Percentiles rank a stretch among this genome's conserved stretches.
Conservation (phyloP, 2,113 vertebrate genomes). For the Paradoxurus hermaphroditus region DNA sequence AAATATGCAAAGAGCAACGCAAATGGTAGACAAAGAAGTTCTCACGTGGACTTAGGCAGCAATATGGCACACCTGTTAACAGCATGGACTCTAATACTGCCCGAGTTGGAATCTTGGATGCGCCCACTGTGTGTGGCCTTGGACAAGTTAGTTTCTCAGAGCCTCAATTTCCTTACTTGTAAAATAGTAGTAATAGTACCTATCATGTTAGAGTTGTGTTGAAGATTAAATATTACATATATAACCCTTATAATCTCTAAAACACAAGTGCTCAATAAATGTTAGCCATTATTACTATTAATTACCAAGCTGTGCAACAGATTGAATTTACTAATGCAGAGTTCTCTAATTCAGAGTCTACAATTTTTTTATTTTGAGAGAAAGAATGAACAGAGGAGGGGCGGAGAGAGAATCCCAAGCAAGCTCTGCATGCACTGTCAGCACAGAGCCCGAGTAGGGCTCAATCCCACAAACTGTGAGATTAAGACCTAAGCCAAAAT, state of each 20-base stretch:
- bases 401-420: no score
- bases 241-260: not conserved
- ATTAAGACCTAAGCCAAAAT: not conserved
- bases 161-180: not conserved
- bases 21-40: not conserved
- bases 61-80: not conserved
- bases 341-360: not conserved
- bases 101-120: not conserved
- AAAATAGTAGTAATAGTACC: not conserved
- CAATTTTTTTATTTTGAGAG: not conserved
- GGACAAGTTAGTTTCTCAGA: not conserved
- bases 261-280: not conserved
- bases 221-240: not conserved
- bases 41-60: not conserved
- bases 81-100: not conserved
- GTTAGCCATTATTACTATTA: not conserved
- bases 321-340: not conserved
- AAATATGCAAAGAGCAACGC: not conserved
- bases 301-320: not conserved
- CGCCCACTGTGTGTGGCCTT: not conserved
- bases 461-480: no score
- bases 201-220: not conserved
- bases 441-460: no score
- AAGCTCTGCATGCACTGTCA: no score
- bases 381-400: no score